Evolutionary conservation across 2,797 vertebrate genomes (phyloP), one percentile per base, ranked within the genome.

Genomic region (Danio jaintianensis): DNA sequence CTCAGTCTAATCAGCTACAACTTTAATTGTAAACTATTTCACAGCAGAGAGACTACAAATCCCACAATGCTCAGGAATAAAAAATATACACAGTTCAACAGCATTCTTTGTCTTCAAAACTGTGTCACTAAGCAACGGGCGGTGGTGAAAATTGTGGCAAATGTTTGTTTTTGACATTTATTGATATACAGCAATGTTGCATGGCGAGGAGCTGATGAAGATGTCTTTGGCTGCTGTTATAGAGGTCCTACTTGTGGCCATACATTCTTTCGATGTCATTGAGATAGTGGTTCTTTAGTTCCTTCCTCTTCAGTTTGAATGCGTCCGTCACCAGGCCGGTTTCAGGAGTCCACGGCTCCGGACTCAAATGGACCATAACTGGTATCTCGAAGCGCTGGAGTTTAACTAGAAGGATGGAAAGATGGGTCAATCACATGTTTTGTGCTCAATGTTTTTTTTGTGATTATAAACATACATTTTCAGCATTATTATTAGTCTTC

Each of bases 261-360:
- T 99, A 99, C 98, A 99, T 99, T 91, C 97, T 91, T 90, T 99
- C 97, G 9, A 99, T 99, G 89, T 99, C 95, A 0, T 94, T 94
- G 83, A 97, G 93, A 94, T 99, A 99, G 93, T 98, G 96, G 90
- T 98, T 97, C 93, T 96, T 98, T 86, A 99, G 91, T 88, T 98
- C 97, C 90, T 96, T 99, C 88, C 98, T 95, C 92, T 98, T 99
- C 89, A 99, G 91, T 89, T 99, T 99, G 91, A 99, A 99, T 0
- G 98, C 98, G 1, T 99, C 98, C 0, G 98, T 99, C 68, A 99
- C 98, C 0, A 99, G 89, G 43, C 98, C 98, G 0, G 97, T 99
- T 92, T 99, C 98, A 0, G 98, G 98, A 1, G 98, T 99, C 98
- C 98, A 99, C 0, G 97, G 96, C n/a, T 99, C 98, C 0, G 98